These are phyloP conservation scores for Oncopodura yosiiana DNA, from an alignment of 1,140 invertebrate genomes.

Conservation along the genomic window DNA sequence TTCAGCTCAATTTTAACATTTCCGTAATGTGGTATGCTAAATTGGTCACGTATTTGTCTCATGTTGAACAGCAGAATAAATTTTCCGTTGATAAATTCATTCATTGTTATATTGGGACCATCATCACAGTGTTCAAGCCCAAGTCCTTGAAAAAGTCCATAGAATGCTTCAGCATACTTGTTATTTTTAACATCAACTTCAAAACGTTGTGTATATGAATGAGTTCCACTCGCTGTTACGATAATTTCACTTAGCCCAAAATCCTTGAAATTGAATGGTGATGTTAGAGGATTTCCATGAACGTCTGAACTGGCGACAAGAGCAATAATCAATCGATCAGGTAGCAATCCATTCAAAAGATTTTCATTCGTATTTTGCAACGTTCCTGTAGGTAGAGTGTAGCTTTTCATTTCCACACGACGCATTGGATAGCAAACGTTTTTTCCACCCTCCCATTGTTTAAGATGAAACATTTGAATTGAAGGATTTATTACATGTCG, in stretches of 20 bases:
- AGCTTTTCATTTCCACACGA: slow-evolving; percentile 16
- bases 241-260: slow-evolving; percentile 1
- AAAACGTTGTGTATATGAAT: neutral
- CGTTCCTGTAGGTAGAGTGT: slow-evolving; percentile 12
- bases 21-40: slow-evolving; percentile 5
- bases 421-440: slow-evolving; percentile 15
- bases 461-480: slow-evolving; percentile 10
- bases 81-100: slow-evolving; percentile 5
- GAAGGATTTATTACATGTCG: slow-evolving; percentile 6
- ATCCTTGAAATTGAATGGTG: slow-evolving; percentile 15
- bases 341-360: slow-evolving; percentile 22
- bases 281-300: slow-evolving; percentile 1
- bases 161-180: neutral
- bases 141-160: slow-evolving; percentile 3
- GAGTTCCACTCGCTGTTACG: slow-evolving; percentile 5
- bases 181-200: slow-evolving; percentile 2
- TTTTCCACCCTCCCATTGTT: neutral
- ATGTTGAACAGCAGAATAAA: slow-evolving; percentile 11
- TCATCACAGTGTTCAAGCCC: neutral
- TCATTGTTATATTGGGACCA: slow-evolving; percentile 4
- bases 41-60: slow-evolving; percentile 2
- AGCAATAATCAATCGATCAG: slow-evolving; percentile 21
- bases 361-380: slow-evolving; percentile 11
- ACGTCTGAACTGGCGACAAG: slow-evolving; percentile 22
- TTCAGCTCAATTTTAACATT: slow-evolving; percentile 17